phyloP scores from a whole-genome alignment of 2,888 invertebrate species.

The Cephalotes varians region DNA sequence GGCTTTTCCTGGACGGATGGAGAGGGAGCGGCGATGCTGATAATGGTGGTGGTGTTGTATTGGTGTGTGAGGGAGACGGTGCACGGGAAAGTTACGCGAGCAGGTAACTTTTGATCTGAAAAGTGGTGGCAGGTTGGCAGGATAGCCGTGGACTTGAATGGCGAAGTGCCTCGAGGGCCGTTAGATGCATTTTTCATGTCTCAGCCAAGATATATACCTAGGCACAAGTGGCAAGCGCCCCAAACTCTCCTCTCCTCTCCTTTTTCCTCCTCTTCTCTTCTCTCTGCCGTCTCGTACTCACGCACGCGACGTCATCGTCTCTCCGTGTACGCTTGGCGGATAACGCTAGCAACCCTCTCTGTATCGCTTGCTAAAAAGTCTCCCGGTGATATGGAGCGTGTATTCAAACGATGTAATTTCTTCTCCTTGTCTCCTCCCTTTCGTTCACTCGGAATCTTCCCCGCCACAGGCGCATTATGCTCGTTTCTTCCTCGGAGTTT shows the following conservation, averaged over 20 bases:
- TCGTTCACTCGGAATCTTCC: not conserved
- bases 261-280: not conserved
- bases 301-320: constrained; percentile 34
- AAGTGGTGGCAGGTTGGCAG: constrained; percentile 82
- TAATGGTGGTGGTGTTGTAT: constrained; percentile 23
- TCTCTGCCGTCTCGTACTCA: constrained; percentile 32
- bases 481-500: constrained; percentile 28
- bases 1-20: constrained; percentile 52
- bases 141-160: constrained; percentile 80
- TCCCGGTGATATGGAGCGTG: constrained; percentile 59
- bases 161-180: constrained; percentile 82
- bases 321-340: constrained; percentile 30
- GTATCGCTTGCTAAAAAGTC: constrained; percentile 58
- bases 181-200: constrained; percentile 85
- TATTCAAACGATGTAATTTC: constrained; percentile 81
- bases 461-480: constrained; percentile 29
- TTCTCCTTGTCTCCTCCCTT: constrained; percentile 47
- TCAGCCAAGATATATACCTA: constrained; percentile 76
- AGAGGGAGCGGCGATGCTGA: not conserved
- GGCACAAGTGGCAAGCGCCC: constrained; percentile 45
- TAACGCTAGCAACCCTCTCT: constrained; percentile 43
- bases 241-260: constrained; percentile 4
- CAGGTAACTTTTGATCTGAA: constrained; percentile 84
- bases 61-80: constrained; percentile 44
- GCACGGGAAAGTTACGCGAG: constrained; percentile 69